Evolutionary conservation across 1,140 invertebrate genomes (phyloP), one percentile per base, ranked within the genome.

Genomic region (Drosophila kurseongensis): DNA sequence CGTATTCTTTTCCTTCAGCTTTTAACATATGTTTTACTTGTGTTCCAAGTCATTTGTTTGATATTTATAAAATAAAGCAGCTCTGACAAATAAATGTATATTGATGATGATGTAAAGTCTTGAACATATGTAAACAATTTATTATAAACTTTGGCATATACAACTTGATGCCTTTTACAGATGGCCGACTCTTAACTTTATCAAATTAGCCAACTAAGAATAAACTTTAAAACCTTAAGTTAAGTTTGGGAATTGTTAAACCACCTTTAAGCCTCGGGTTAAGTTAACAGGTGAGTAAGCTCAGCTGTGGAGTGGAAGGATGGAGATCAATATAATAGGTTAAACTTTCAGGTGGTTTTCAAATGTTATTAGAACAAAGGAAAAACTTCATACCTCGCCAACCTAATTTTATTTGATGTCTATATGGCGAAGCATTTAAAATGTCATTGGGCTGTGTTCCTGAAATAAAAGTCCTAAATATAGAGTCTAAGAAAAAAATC

Each of bases 201-300:
- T 29, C 2, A 29, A 42, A 57, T 57, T 27, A 36, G 41, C 44
- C 14, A 50, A 59, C 36, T 59, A 54, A 18, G 16, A 29, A 4
- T 36, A 35, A 23, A 8, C 16, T 55, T 54, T 54, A 41, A 42
- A 52, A 10, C 27, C 45, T 18, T 23, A 35, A 13, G 4, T 27
- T 38, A n/a, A 36, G 13, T 66, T 48, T 48, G 35, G 14, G 14
- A 27, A 36, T 61, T 61, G 8, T 56, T 10, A 14, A 48, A 12
- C 9, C 40, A 32, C 23, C 29, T 10, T 50, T n/a, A 27, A 62
- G 51, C 2, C 48, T 45, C 38, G 52, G 18, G 12, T 38, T 45
- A n/a, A 23, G 23, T 48, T 41, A 32, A 60, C 78, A 88, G 83
- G 82, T 86, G 83, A 86, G 82, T 86, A 82, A 85, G 67, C 82